phyloP scores from a whole-genome alignment of 2,888 invertebrate species.

The Lingula anatina region DNA sequence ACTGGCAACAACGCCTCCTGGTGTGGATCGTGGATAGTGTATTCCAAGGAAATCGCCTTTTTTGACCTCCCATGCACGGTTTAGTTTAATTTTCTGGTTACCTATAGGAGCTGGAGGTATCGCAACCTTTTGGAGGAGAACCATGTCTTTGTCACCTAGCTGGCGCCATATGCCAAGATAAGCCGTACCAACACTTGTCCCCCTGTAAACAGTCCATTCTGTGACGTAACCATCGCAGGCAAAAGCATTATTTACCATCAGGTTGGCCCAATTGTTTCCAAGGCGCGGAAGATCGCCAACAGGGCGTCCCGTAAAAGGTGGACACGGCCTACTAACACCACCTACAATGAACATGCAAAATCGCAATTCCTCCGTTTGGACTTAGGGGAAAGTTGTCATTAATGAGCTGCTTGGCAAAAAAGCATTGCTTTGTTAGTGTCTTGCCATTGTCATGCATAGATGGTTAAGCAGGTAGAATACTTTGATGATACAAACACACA shows the following conservation, averaged over 20 bases:
- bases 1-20: conserved; percentile 33
- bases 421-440: not conserved
- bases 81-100: conserved; percentile 16
- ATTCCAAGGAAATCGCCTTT: conserved; percentile 46
- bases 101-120: conserved; percentile 28
- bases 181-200: conserved; percentile 23
- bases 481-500: too few species aligned
- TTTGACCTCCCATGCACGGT: conserved; percentile 24
- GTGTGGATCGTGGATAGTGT: conserved; percentile 26
- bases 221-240: conserved; percentile 36
- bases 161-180: conserved; percentile 42
- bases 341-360: not conserved
- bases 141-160: conserved; percentile 23
- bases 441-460: too few species aligned
- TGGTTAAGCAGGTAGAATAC: too few species aligned
- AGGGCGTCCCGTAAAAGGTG: conserved; percentile 30
- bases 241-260: conserved; percentile 44
- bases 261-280: conserved; percentile 33
- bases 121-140: conserved; percentile 25
- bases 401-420: too few species aligned
- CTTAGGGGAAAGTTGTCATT: not conserved
- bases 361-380: not conserved
- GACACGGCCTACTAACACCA: too few species aligned
- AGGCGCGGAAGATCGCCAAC: conserved; percentile 24
- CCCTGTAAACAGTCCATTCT: conserved; percentile 36